Conservation (phyloP, 2,113 vertebrate species). For the Zonotrichia leucophrys region DNA sequence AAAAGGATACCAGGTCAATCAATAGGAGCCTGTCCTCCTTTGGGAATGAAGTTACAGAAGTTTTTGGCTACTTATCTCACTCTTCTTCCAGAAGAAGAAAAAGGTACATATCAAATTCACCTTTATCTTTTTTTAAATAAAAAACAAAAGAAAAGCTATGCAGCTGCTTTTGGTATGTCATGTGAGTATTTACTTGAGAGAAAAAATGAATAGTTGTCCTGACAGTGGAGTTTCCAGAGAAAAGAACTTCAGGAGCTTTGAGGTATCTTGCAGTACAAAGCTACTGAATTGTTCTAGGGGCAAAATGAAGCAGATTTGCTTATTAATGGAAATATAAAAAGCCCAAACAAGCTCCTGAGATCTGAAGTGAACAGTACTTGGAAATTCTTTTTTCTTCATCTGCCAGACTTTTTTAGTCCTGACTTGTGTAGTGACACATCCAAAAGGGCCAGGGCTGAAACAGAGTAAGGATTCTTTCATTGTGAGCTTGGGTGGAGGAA, state of each 20-base stretch:
- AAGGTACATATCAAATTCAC: slow-evolving; percentile 73
- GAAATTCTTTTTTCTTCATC: not conserved
- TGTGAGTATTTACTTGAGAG: not conserved
- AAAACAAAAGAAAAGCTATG: not conserved
- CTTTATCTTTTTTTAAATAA: not conserved
- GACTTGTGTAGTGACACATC: not conserved
- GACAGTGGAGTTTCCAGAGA: not conserved
- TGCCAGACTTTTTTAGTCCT: not conserved
- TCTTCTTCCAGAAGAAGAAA: slow-evolving; percentile 81
- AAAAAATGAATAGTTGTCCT: not conserved
- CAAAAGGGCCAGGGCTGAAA: not conserved
- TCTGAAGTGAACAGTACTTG: not conserved
- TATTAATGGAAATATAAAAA: not conserved
- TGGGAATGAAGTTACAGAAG: slow-evolving; percentile 82
- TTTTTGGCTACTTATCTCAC: slow-evolving; percentile 83
- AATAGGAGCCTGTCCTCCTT: slow-evolving; percentile 83
- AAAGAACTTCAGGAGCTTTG: not conserved
- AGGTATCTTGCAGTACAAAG: not conserved
- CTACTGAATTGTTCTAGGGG: not conserved
- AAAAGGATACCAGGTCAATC: slow-evolving; percentile 79
- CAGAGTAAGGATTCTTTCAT: not conserved
- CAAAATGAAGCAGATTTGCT: not conserved
- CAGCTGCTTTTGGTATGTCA: fast-evolving
- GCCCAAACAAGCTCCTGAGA: fast-evolving
- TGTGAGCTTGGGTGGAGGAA: not conserved